Percentiles rank a stretch among this genome's conserved stretches.
Evolutionary conservation across 2,888 invertebrate genomes (phyloP).

Genomic region (Troilus luridus): DNA sequence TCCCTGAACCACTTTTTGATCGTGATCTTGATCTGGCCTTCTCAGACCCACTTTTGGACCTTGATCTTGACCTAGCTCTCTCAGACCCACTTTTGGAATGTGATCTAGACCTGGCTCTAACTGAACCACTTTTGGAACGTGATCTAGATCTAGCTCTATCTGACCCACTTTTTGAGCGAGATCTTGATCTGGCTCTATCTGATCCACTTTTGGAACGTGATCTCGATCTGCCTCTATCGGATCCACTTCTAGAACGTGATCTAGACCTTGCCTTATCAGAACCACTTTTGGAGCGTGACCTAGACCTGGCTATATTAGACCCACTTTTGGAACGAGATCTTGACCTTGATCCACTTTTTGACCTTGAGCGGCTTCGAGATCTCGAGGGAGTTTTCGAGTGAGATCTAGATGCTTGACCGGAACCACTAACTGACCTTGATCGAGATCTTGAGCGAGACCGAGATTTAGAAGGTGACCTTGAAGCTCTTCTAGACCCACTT

Average conservation of each 20-base stretch:
- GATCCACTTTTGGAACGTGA: constrained; percentile 66
- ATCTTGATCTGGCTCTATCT: constrained; percentile 66
- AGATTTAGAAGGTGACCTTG: constrained; percentile 62
- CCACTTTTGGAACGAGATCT: constrained; percentile 67
- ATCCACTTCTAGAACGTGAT: constrained; percentile 66
- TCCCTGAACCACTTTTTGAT: constrained; percentile 65
- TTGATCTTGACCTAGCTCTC: constrained; percentile 67
- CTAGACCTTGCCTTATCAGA: constrained; percentile 61
- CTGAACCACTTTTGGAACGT: constrained; percentile 64
- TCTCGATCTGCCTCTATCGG: constrained; percentile 66
- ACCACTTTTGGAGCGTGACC: constrained; percentile 62
- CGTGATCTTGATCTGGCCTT: constrained; percentile 65
- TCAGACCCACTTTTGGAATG: constrained; percentile 67
- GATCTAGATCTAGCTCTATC: constrained; percentile 62
- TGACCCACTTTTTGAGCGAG: constrained; percentile 66
- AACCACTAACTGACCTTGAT: constrained; percentile 65
- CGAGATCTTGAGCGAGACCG: constrained; percentile 62
- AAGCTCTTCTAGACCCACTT: constrained; percentile 66
- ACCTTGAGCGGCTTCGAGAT: constrained; percentile 66
- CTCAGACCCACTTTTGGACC: constrained; percentile 65
- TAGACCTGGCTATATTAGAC: constrained; percentile 66
- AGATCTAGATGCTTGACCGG: constrained; percentile 65
- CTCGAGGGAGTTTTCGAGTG: constrained; percentile 66
- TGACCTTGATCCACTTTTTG: constrained; percentile 64
- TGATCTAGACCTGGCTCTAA: constrained; percentile 65